Evolutionary conservation across 2,113 vertebrate genomes (phyloP).

Genomic region (Brachyhypopomus gauderio): DNA sequence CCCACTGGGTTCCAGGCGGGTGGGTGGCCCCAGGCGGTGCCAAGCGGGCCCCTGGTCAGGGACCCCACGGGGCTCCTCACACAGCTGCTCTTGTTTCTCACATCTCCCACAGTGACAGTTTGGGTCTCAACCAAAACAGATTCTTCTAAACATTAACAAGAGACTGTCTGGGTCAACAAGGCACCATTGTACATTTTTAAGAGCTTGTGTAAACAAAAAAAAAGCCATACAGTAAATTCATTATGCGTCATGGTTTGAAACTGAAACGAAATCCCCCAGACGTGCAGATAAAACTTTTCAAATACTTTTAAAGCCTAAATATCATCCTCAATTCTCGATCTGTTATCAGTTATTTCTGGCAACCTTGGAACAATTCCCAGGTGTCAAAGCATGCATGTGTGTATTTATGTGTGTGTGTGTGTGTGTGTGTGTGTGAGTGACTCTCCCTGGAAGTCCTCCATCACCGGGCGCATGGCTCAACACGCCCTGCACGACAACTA

Average conservation of each 20-base stretch:
- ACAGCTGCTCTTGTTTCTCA: slow-evolving; percentile 34
- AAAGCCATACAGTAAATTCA: too few relatives aligned
- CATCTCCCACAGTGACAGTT: slow-evolving; percentile 6
- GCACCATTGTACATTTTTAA: not conserved
- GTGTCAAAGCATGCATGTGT: not conserved
- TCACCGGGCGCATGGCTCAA: not conserved
- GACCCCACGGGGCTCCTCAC: slow-evolving; percentile 33
- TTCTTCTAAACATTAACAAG: not conserved
- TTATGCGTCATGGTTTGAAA: not conserved
- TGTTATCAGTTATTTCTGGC: slow-evolving; percentile 1
- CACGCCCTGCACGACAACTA: slow-evolving; percentile 47
- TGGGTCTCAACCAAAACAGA: slow-evolving; percentile 38
- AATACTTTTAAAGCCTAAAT: not conserved
- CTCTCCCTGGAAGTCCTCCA: too few relatives aligned
- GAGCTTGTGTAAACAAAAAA: too few relatives aligned
- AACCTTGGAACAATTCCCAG: not conserved
- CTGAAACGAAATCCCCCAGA: not conserved
- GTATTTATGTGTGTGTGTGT: not conserved
- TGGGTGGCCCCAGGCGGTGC: not conserved
- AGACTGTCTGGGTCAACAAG: not conserved
- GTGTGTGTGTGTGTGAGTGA: slow-evolving; percentile 15
- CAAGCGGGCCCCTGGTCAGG: not conserved
- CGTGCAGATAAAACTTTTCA: not conserved
- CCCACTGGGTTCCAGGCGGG: not conserved
- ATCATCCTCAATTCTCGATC: not conserved